phyloP scores from a whole-genome alignment of 1,140 invertebrate genomes.

The Camponotus vicinus region DNA sequence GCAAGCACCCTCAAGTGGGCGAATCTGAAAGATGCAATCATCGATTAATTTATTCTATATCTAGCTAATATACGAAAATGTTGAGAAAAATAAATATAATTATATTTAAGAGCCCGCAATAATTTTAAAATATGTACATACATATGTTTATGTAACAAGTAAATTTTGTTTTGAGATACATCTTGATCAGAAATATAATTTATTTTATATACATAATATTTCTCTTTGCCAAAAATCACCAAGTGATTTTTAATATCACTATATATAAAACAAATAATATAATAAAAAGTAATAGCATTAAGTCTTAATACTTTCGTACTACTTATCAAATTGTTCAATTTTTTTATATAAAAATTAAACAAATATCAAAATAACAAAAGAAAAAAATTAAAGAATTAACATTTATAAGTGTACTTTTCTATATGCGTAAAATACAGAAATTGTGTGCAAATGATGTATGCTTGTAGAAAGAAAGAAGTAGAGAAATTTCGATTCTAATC shows the following conservation, averaged over 20 bases:
- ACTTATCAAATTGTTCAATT: not conserved
- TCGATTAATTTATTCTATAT: conserved; percentile 15
- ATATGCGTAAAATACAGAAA: not conserved
- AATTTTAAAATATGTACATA: not conserved
- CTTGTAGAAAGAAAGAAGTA: not conserved
- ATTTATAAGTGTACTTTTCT: not conserved
- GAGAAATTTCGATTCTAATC: not conserved
- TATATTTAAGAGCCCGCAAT: not conserved
- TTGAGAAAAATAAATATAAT: not conserved
- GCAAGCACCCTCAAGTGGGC: conserved; percentile 47
- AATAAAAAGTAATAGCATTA: not conserved
- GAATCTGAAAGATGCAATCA: conserved; percentile 43
- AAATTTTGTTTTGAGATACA: not conserved
- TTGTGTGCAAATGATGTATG: not conserved
- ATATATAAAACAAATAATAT: not conserved
- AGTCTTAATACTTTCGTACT: not conserved
- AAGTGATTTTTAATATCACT: not conserved
- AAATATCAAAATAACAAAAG: not conserved
- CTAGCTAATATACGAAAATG: not conserved
- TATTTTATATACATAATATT: not conserved
- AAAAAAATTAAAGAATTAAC: not conserved
- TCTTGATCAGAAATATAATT: not conserved
- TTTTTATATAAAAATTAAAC: not conserved
- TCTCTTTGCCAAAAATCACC: not conserved
- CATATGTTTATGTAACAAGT: not conserved